Evolutionary conservation across 2,888 invertebrate species (phyloP).

Genomic region (Blastobasis adustella): DNA sequence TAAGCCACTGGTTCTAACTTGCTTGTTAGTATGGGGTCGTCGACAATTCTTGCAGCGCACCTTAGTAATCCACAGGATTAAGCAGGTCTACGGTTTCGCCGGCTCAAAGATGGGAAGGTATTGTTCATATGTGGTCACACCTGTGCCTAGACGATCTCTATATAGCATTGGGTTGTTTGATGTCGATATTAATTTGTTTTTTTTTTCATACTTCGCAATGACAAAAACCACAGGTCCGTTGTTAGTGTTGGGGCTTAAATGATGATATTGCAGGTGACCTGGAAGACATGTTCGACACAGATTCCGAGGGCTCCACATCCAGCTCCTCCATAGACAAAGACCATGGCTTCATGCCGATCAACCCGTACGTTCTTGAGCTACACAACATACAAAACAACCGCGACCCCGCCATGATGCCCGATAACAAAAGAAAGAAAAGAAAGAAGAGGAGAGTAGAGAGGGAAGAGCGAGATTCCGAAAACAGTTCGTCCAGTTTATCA

Average conservation of each 20-base stretch:
- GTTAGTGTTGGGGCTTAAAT: no score
- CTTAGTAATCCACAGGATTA: no score
- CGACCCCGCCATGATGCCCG: conserved; percentile 2
- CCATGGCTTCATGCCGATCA: conserved; percentile 3
- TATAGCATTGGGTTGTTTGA: no score
- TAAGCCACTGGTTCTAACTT: no score
- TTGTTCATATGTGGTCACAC: no score
- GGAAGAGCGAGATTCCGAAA: not conserved
- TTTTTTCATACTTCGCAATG: not conserved
- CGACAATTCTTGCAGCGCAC: no score
- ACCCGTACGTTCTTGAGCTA: conserved; percentile 36
- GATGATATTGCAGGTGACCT: not conserved
- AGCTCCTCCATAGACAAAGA: not conserved
- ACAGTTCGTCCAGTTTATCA: conserved; percentile 25
- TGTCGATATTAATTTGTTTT: not conserved
- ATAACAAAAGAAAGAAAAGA: conserved; percentile 25
- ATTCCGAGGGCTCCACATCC: not conserved
- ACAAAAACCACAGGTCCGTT: no score
- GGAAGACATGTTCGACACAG: not conserved
- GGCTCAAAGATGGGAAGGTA: no score
- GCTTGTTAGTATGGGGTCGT: no score
- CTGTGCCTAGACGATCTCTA: no score
- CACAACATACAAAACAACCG: conserved; percentile 38
- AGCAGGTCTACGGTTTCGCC: no score
- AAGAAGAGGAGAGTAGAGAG: conserved; percentile 27